Evolutionary conservation across 92 coral and sea anemone species (phyloP), one percentile per base, ranked within the genome.

Genomic region (Metridium senile): DNA sequence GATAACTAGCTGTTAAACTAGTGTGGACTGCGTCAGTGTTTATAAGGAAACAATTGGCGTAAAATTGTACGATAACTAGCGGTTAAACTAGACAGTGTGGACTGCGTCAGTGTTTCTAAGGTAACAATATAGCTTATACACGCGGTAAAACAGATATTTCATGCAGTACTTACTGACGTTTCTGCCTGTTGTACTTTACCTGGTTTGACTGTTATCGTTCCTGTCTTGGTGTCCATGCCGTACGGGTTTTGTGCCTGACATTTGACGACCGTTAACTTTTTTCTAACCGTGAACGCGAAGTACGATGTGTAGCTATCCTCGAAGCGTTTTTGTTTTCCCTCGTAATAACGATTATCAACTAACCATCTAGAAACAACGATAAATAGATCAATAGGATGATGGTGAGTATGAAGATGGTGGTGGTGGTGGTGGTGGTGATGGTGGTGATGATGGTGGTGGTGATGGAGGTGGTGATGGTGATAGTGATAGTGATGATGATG

Each of bases 161-260:
- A n/a, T n/a, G n/a, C n/a, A n/a, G n/a, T n/a, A n/a, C n/a, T n/a
- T n/a, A n/a, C n/a, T n/a, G n/a, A n/a, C n/a, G n/a, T n/a, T n/a
- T n/a, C n/a, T n/a, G n/a, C n/a, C n/a, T n/a, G n/a, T n/a, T n/a
- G n/a, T 17, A 22, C n/a, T 72, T 81, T 52, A 81, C 85, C 54
- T 32, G 71, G 56, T 20, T 17, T 27, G 19, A 51, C 0, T 16
- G 71, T 28, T 16, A 71, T 63, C 9, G 72, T 66, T 16, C 78
- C 85, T 18, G 72, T 26, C 71, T 70, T 89, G 25, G 67, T 26
- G 32, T 83, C 90, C 58, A 66, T 79, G 28, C 90, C 94, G 49
- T 72, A 72, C 2, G 21, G 75, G 72, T 89, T 94, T 43, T 76
- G 79, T 43, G 93, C 98, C 61, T 85, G 87, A 79, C 98, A 94